Evolutionary conservation across 2,113 vertebrate genomes (phyloP), one percentile per base, ranked within the genome.

Genomic region (Rhynchopsitta pachyrhyncha): DNA sequence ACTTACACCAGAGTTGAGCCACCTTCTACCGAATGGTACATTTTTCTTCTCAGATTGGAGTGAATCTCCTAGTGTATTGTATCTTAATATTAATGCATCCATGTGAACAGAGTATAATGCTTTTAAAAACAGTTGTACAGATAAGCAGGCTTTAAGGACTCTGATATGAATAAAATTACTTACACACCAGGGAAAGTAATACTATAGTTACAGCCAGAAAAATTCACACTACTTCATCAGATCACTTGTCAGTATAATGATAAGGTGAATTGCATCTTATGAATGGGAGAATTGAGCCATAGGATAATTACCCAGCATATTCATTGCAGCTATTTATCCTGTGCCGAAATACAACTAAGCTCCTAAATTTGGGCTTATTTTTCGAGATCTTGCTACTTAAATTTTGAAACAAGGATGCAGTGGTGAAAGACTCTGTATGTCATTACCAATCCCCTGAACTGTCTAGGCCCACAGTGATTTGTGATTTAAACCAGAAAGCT

Each of bases 341-440:
- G 8, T 42, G 62, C 74, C 35, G 41, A 64, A 91, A 29, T 66
- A 62, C 23, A 80, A 8, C 17, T 70, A 70, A 85, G 24, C 25
- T 42, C 46, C 42, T 80, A 28, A 88, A 80, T 85, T 82, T 42
- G 41, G 19, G 8, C 16, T 76, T 69, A 22, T 70, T 91, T 93
- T 27, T 88, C 41, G 49, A 73, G 44, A 69, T 76, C 20, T 6
- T 74, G 25, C 49, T 74, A 78, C 28, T 82, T 69, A 71, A 82
- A 60, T n/a, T 90, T 74, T 63, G 59, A 42, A 80, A 46, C 3
- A 8, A 62, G 29, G 46, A 63, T 27, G 13, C 60, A 53, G 24
- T 67, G 75, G 59, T 94, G 93, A 96, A 85, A 94, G 67, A 90
- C 93, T 97, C 95, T 96, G 94, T 97, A 93, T 94, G 53, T 83